Evolutionary conservation across 1,140 invertebrate genomes (phyloP), one percentile per base, ranked within the genome.

Genomic region (Heliconius hewitsoni): DNA sequence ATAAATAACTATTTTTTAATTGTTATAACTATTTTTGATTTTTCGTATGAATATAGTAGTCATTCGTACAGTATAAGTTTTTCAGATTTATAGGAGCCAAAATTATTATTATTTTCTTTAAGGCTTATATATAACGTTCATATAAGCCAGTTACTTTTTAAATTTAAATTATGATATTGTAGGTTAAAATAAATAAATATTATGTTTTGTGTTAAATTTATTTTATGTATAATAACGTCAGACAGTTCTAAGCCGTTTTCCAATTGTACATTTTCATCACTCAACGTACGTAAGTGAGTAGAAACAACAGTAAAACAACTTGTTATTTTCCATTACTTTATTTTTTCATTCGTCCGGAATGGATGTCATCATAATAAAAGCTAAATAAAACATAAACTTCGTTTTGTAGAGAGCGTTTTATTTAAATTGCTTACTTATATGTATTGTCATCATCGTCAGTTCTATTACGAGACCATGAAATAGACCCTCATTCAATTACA

Each of bases 271-370:
- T 46, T 60, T 60, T 27, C 57, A 60, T 30, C 60, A 30, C 27
- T 30, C 27, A 16, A 16, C 11, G 60, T n/a, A 66, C 60, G 16
- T 52, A 66, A 66, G 23, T 66, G 60, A 66, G 13, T 66, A 30
- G 60, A 16, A 66, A 60, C n/a, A 60, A 27, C n/a, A 11, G 55
- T 60, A 66, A 23, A 66, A 30, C 60, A 30, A 27, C 60, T 30
- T 30, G 60, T 66, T 66, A 66, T 66, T 66, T 66, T 66, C 60
- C 60, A 66, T 66, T 66, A 66, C 60, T 66, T 66, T 66, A 66
- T 66, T 66, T 30, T 66, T 66, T 30, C 60, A 30, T 66, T 66
- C 60, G 60, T 66, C 60, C 27, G 60, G 60, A 66, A 66, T 66
- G 23, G 27, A 66, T 66, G 60, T 66, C 60, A 30, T 66, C 60